These are phyloP conservation scores for Thamnophis elegans DNA, from an alignment of 2,797 vertebrate species.

Conservation along the genomic window DNA sequence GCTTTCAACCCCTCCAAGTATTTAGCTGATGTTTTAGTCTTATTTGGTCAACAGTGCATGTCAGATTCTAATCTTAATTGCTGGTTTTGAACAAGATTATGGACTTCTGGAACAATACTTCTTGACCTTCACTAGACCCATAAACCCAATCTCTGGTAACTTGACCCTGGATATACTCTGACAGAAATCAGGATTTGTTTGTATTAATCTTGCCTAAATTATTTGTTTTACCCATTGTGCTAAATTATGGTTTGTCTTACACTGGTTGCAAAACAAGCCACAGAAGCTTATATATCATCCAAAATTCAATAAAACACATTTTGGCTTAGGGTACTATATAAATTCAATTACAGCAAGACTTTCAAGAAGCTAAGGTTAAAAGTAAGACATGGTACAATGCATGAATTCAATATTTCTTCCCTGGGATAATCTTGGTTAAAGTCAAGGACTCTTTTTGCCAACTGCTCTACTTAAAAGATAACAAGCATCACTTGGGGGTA, in stretches of 20 bases:
- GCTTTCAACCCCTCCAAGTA: background rate
- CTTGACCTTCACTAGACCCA: background rate
- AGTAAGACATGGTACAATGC: background rate
- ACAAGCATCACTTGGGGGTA: background rate
- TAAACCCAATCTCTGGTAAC: background rate
- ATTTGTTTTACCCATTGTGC: background rate
- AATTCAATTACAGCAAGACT: background rate
- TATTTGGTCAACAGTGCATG: background rate
- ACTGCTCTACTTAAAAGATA: background rate
- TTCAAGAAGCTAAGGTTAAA: background rate
- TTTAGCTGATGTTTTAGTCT: background rate
- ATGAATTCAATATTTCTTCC: background rate
- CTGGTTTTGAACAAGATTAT: background rate
- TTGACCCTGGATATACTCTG: background rate
- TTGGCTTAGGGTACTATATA: background rate
- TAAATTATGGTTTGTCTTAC: background rate
- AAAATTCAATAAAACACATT: background rate
- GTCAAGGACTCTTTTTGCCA: background rate
- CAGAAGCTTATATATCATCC: background rate
- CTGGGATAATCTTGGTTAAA: background rate
- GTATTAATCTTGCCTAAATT: background rate
- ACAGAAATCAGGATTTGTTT: background rate
- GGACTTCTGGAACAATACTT: background rate
- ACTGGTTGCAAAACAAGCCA: background rate
- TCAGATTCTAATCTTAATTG: background rate